A percentile compares a stretch with the other conserved stretches of the same genome.
phyloP scores from a whole-genome alignment of 2,888 invertebrate species.

The Anoplius nigerrimus region DNA sequence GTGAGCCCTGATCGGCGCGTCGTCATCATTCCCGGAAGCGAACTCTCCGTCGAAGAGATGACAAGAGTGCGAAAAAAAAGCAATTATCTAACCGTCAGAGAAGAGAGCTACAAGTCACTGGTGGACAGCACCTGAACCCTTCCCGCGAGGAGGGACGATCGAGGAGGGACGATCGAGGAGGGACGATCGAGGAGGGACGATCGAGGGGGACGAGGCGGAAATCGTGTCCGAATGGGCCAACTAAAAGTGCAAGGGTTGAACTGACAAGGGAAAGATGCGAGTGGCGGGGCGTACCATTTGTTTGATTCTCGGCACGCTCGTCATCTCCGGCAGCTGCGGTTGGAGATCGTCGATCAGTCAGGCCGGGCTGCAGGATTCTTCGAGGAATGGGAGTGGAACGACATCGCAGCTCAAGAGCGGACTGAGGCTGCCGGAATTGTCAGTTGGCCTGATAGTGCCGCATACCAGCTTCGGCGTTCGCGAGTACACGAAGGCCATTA shows the following conservation, averaged over 20 bases:
- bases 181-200: background rate
- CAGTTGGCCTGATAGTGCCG: conserved; percentile 80
- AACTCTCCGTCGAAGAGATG: background rate
- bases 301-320: conserved; percentile 56
- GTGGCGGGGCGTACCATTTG: conserved; percentile 18
- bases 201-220: background rate
- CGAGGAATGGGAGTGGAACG: conserved; percentile 44
- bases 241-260: no score
- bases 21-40: conserved; percentile 1
- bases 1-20: no score
- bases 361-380: conserved; percentile 26
- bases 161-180: background rate
- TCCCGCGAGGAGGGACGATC: background rate
- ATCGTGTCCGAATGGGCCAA: no score
- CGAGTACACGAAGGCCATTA: conserved; percentile 82
- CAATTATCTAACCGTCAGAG: background rate
- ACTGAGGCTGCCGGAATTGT: conserved; percentile 76
- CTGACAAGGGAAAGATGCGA: conserved; percentile 38
- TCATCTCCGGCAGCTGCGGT: conserved; percentile 50
- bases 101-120: background rate
- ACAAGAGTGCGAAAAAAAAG: background rate
- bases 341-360: conserved; percentile 50
- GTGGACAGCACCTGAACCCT: background rate
- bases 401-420: conserved; percentile 76
- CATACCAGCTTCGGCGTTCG: conserved; percentile 81